Evolutionary conservation across 2,113 vertebrate genomes (phyloP), one percentile per base, ranked within the genome.

Genomic region (Actenoides hombroni): DNA sequence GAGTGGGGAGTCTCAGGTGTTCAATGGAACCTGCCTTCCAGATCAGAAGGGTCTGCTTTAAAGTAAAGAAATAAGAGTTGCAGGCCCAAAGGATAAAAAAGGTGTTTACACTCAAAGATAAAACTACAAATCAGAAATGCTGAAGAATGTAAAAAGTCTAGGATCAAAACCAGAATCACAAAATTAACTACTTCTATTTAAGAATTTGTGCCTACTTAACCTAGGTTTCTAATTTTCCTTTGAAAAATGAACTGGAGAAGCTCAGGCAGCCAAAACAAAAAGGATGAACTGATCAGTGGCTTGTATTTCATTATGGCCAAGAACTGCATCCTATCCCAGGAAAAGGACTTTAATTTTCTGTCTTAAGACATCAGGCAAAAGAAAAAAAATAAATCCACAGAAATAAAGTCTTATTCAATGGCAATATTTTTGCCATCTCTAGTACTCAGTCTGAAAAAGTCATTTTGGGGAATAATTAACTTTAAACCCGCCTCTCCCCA

Each of bases 401-500:
- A 94, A 92, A 95, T 63, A 77, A 82, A 92, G 23, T 70, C 31
- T 90, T 86, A 65, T 56, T 95, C 78, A 92, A 86, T 59, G 60
- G 44, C 40, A 91, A 29, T 74, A 61, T 95, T 91, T 95, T 77
- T 82, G 56, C 63, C 68, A 83, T 33, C 74, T 95, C 53, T 87
- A 91, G 44, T 92, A 60, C 71, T 86, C 29, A 31, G 40, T 86
- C 67, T 71, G 51, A 97, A 92, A 71, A 95, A 84, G 64, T 67
- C 16, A 88, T 86, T 91, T 80, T 29, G 49, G 46, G 46, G 40
- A 92, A 92, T 94, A 96, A 96, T 90, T 95, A 95, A 95, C 92
- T 96, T 83, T 83, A 93, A 94, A 88, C 75, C 94, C 71, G 71
- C 94, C 92, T 96, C 83, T 90, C 94, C 79, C 83, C 88, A 94